These are phyloP conservation scores for Tonatia bakeri DNA, from an alignment of 2,113 vertebrate species.

Conservation along the genomic window DNA sequence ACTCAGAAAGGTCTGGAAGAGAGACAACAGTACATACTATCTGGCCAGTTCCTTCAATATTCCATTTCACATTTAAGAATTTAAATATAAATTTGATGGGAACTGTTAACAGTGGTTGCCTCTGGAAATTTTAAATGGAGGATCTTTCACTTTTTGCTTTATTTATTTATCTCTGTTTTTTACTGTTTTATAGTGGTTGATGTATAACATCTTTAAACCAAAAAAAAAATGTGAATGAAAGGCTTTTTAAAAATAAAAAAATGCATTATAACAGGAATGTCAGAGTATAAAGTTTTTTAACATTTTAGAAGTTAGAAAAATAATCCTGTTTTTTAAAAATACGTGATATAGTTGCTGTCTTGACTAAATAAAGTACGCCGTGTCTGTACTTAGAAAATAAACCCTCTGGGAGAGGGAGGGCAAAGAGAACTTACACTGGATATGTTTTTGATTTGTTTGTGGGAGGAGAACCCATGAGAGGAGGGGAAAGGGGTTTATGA, in stretches of 20 bases:
- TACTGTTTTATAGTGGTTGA: not conserved
- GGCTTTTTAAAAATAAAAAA: not conserved
- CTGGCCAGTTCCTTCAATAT: not conserved
- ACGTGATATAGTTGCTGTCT: not conserved
- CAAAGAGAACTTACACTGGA: not conserved
- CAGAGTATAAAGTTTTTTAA: not conserved
- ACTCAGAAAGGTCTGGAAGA: conserved; percentile 26
- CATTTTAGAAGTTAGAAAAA: not conserved
- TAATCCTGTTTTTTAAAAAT: not conserved
- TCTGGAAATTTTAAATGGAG: not conserved
- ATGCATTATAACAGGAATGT: not conserved
- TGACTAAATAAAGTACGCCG: not conserved
- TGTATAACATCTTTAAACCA: not conserved
- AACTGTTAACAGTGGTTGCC: not conserved
- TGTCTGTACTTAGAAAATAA: not conserved
- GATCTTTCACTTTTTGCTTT: not conserved
- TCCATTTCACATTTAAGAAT: conserved; percentile 20
- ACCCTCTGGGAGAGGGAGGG: not conserved
- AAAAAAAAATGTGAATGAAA: not conserved
- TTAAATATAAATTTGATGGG: not conserved
- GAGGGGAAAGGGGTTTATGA: not conserved
- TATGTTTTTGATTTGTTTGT: not conserved
- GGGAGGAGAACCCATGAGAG: not conserved
- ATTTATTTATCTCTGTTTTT: not conserved
- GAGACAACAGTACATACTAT: not conserved